A percentile compares a stretch with the other conserved stretches of the same genome.
Conservation (phyloP, 2,888 invertebrate genomes). For the Eilema sororculum region DNA sequence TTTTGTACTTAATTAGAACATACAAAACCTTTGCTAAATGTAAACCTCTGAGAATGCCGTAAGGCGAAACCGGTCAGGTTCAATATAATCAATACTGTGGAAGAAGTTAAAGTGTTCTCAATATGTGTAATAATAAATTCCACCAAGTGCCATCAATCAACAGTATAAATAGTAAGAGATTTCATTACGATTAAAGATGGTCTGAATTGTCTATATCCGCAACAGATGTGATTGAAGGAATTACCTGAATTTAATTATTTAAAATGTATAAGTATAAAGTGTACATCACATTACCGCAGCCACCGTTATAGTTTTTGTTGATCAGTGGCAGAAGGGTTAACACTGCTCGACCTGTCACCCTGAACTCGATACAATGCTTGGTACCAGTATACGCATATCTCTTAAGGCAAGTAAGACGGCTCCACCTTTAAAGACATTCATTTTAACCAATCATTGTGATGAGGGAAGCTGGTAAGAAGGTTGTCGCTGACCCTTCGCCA, state of each 20-base stretch:
- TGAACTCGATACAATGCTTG: neutral
- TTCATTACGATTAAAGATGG: neutral
- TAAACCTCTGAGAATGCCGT: too few species aligned
- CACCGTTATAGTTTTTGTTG: slow-evolving; percentile 50
- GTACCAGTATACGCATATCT: neutral
- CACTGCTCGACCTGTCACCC: neutral
- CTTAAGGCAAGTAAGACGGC: slow-evolving; percentile 61
- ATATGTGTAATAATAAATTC: too few species aligned
- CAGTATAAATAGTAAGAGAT: too few species aligned
- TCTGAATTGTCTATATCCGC: neutral
- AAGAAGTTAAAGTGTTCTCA: too few species aligned
- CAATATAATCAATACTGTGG: too few species aligned
- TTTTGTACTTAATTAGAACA: too few species aligned
- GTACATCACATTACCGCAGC: slow-evolving; percentile 48
- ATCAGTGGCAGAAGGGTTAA: slow-evolving; percentile 13
- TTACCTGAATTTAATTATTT: slow-evolving; percentile 5
- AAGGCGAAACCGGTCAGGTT: too few species aligned
- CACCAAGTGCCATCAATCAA: too few species aligned
- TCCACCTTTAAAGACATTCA: slow-evolving; percentile 45
- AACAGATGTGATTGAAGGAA: neutral
- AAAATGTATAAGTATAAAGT: slow-evolving; percentile 26
- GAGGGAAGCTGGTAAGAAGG: neutral
- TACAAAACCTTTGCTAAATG: too few species aligned
- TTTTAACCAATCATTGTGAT: neutral
- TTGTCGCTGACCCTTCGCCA: neutral